phyloP scores from a whole-genome alignment of 2,113 vertebrate species.

The Toxotes jaculatrix region DNA sequence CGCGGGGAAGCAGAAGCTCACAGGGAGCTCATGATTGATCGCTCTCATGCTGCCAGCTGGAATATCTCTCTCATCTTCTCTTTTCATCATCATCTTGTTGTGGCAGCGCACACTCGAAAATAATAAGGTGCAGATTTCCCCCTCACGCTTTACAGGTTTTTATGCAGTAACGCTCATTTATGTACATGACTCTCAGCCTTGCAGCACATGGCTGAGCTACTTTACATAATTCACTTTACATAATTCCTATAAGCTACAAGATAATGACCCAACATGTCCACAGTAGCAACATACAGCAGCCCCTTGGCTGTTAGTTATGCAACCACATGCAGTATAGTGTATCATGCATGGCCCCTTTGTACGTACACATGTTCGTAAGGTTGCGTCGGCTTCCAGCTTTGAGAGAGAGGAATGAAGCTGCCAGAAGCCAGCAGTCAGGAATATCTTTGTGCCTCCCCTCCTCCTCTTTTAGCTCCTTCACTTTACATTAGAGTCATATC shows the following conservation, averaged over 20 bases:
- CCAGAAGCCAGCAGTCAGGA: conserved; percentile 61
- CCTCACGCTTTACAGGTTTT: conserved; percentile 17
- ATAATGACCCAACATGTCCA: conserved; percentile 29
- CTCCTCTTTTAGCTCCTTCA: conserved; percentile 76
- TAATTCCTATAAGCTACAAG: conserved; percentile 41
- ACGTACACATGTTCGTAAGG: conserved; percentile 8
- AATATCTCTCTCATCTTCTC: conserved; percentile 68
- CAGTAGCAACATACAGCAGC: not conserved
- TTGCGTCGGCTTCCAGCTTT: conserved; percentile 35
- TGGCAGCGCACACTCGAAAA: not conserved
- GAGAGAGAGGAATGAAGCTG: conserved; percentile 44
- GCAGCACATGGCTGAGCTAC: conserved; percentile 7
- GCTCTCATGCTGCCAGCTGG: conserved; percentile 69
- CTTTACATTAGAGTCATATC: conserved; percentile 76
- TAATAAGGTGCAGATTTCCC: conserved; percentile 5
- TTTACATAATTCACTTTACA: conserved; percentile 54
- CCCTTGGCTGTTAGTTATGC: conserved; percentile 41
- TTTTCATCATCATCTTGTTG: conserved; percentile 54
- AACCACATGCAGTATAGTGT: conserved; percentile 15
- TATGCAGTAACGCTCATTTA: not conserved
- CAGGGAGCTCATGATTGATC: conserved; percentile 70
- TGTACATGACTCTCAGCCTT: not conserved
- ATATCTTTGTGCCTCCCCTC: conserved; percentile 66
- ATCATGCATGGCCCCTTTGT: not conserved
- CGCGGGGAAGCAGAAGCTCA: conserved; percentile 58